Evolutionary conservation across 2,888 invertebrate species (phyloP).

Genomic region (Tetrapedia diversipes): DNA sequence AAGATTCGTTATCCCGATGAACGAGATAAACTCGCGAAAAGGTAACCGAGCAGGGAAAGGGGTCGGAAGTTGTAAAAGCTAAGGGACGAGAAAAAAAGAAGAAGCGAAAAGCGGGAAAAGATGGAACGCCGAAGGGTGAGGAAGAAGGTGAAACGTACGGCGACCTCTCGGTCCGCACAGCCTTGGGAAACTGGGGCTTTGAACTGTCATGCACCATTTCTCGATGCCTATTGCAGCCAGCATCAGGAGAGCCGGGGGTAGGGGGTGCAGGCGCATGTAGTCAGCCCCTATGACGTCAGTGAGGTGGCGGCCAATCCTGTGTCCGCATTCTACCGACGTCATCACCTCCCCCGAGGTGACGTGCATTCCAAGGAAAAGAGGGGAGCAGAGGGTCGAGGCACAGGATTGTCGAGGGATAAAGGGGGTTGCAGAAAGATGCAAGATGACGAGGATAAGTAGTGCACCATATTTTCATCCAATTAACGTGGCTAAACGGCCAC

Average conservation of each 20-base stretch:
- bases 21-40: background rate
- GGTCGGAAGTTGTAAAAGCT: background rate
- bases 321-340: slow-evolving; percentile 77
- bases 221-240: slow-evolving; percentile 73
- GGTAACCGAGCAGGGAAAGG: background rate
- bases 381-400: slow-evolving; percentile 63
- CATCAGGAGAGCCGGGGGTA: slow-evolving; percentile 33
- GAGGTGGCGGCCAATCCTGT: slow-evolving; percentile 76
- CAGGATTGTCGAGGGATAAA: slow-evolving; percentile 56
- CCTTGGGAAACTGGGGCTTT: slow-evolving; percentile 82
- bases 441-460: slow-evolving; percentile 66
- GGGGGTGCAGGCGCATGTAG: slow-evolving; percentile 61
- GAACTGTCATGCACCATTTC: slow-evolving; percentile 80
- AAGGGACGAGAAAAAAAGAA: background rate
- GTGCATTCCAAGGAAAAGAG: slow-evolving; percentile 75
- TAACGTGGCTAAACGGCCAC: slow-evolving; percentile 70
- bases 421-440: slow-evolving; percentile 60
- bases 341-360: slow-evolving; percentile 78
- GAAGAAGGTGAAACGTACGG: slow-evolving; percentile 68
- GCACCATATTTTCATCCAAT: slow-evolving; percentile 80
- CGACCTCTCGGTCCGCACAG: slow-evolving; percentile 78
- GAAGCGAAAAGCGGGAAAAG: slow-evolving; percentile 20
- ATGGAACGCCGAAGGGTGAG: slow-evolving; percentile 33
- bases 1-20: background rate
- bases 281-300: slow-evolving; percentile 78